Percentiles rank a stretch among this genome's conserved stretches.
These are phyloP conservation scores for Amphiduros pacificus DNA, from an alignment of 2,888 invertebrate genomes.

Conservation along the genomic window DNA sequence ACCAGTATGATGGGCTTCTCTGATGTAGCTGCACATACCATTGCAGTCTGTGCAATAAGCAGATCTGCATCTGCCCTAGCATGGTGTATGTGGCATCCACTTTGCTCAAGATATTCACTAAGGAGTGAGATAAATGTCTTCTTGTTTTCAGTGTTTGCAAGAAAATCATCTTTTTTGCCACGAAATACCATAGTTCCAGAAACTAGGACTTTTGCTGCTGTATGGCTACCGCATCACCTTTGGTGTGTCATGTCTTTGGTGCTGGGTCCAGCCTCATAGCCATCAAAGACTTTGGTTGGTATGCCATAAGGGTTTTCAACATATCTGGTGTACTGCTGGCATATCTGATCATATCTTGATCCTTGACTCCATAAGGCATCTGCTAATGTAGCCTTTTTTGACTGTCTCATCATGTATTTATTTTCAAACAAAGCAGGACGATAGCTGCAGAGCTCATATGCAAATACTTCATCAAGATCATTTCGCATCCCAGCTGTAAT, in stretches of 20 bases:
- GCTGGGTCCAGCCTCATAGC: constrained; percentile 24
- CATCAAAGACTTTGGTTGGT: constrained; percentile 27
- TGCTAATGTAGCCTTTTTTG: neutral
- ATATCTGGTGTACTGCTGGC: constrained; percentile 23
- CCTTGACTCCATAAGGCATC: constrained; percentile 18
- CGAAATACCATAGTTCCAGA: constrained; percentile 22
- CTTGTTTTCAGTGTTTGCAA: constrained; percentile 34
- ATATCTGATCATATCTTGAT: constrained; percentile 26
- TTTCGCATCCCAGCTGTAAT: constrained; percentile 20
- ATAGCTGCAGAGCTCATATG: constrained; percentile 20
- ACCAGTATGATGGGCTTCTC: constrained; percentile 22
- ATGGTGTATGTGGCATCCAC: constrained; percentile 20
- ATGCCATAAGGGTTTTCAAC: constrained; percentile 20
- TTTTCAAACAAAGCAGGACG: constrained; percentile 18
- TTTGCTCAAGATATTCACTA: constrained; percentile 4
- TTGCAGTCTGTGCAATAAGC: constrained; percentile 31
- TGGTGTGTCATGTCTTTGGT: constrained; percentile 32
- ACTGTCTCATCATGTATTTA: neutral
- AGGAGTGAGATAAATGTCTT: constrained; percentile 32
- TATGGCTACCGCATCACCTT: constrained; percentile 27
- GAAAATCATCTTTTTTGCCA: constrained; percentile 32
- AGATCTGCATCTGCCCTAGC: constrained; percentile 36
- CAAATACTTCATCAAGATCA: constrained; percentile 11
- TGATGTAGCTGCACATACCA: constrained; percentile 14
- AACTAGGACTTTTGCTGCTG: constrained; percentile 25